Evolutionary conservation across 2,113 vertebrate species (phyloP), one percentile per base, ranked within the genome.

Genomic region (Lathamus discolor): DNA sequence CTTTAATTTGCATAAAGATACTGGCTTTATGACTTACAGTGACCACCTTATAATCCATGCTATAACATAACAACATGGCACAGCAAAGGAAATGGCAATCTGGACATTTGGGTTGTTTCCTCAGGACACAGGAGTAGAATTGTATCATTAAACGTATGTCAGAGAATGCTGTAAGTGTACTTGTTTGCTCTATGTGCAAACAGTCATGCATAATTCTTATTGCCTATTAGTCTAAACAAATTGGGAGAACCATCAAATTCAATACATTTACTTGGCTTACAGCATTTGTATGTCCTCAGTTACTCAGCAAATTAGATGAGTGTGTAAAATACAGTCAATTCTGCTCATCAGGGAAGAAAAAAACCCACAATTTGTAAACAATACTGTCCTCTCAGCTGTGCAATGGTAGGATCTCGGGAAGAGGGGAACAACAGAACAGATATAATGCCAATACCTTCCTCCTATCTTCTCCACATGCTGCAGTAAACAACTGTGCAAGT

Each of bases 381-480:
- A 0, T 12, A 16, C 18, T 16, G 49, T 41, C 48, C 59, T 51
- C 27, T 23, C 28, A 35, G 33, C 57, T 17, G 79, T 23, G 51
- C 52, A 44, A 8, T 2, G 43, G 37, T 6, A 25, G 52, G 20
- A 6, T 62, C 69, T 5, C 22, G 25, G 52, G 59, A 29, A 14
- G 2, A 23, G 1, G 0, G 18, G 5, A 19, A 6, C 1, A 19
- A 16, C 2, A 20, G 22, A 23, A 4, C 28, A 39, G 25, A 11
- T 2, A 1, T 2, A 29, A 15, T 0, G 59, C 37, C 27, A 83
- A 11, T 97, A 99, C 99, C 98, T 98, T 95, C 98, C 98, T 8
- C 98, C 98, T 44, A 99, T 99, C 98, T 98, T 99, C 76, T 98
- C 96, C 95, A 99, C 98, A 17, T 99, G 98, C 72, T 99, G 98